Evolutionary conservation across 2,113 vertebrate species (phyloP), one percentile per base, ranked within the genome.

Genomic region (Eptesicus fuscus): DNA sequence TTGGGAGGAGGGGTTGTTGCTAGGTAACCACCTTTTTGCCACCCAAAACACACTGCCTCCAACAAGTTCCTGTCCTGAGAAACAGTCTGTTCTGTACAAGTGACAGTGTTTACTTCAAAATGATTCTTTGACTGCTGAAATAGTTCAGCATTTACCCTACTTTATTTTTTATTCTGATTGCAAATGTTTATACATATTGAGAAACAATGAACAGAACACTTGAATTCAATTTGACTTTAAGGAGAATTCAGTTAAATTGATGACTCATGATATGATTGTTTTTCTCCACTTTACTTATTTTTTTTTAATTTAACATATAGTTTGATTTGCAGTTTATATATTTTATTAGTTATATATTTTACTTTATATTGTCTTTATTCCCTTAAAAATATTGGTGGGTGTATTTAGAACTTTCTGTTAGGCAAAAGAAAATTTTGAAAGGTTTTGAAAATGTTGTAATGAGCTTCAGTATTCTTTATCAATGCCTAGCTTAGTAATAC

Each of bases 1-100:
- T 91, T 65, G 91, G 71, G 16, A 97, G 91, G 96, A 96, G 96
- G 88, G 44, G 40, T 89, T 88, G 98, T 98, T 98, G 98, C 98
- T 98, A 98, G 97, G 98, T 77, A 92, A 98, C 97, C 69, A 82
- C 51, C 40, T 87, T 90, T 80, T 82, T 85, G 88, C 95, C 97
- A 97, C 89, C 90, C 91, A 56, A 96, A 98, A 96, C 90, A 97
- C 69, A 95, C 53, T 96, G 87, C 42, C 69, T 97, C 87, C 93
- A 86, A 96, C 51, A 96, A 96, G 28, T 88, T 92, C 30, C 78
- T 70, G 56, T 85, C 73, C 17, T 70, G 93, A 20, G 69, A 96
- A 97, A 93, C 12, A 92, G 91, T 87, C 56, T 42, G 11, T 53
- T 94, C 69, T 83, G 74, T 80, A 51, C 42, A 69, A 87, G 83